Conservation (phyloP, 2,888 invertebrate species). For the Drosophila pseudotakahashii region DNA sequence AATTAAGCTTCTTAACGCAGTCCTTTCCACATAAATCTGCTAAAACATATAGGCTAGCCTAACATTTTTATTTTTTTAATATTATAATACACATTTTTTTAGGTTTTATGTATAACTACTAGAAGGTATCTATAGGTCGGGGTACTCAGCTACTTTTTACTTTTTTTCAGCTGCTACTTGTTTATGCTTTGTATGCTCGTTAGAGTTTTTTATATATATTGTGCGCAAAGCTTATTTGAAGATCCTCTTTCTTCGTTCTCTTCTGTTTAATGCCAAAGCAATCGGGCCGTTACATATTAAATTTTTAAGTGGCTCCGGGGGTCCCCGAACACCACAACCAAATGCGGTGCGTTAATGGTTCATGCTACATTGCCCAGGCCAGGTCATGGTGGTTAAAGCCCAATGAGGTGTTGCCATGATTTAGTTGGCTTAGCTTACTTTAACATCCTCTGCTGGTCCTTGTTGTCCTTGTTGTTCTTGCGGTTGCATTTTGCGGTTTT, state of each 20-base stretch:
- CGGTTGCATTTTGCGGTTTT: slow-evolving; percentile 28
- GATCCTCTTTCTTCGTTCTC: background rate
- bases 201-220: slow-evolving; percentile 38
- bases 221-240: slow-evolving; percentile 1
- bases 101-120: background rate
- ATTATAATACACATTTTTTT: too few species aligned
- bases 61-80: too few species aligned
- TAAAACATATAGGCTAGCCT: too few species aligned
- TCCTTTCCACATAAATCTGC: too few species aligned
- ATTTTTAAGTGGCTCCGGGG: slow-evolving; percentile 57
- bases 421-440: slow-evolving; percentile 51
- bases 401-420: slow-evolving; percentile 73
- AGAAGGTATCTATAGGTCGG: background rate
- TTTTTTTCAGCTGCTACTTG: background rate
- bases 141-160: too few species aligned
- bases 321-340: slow-evolving; percentile 18
- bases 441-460: background rate
- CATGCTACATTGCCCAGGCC: slow-evolving; percentile 61
- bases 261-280: slow-evolving; percentile 55
- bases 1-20: too few species aligned
- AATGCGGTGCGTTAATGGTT: slow-evolving; percentile 60
- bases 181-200: slow-evolving; percentile 59
- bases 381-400: slow-evolving; percentile 68
- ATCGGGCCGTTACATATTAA: slow-evolving; percentile 64
- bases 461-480: slow-evolving; percentile 17